Conservation (phyloP, 2,888 invertebrate species). For the Orthosia gracilis region DNA sequence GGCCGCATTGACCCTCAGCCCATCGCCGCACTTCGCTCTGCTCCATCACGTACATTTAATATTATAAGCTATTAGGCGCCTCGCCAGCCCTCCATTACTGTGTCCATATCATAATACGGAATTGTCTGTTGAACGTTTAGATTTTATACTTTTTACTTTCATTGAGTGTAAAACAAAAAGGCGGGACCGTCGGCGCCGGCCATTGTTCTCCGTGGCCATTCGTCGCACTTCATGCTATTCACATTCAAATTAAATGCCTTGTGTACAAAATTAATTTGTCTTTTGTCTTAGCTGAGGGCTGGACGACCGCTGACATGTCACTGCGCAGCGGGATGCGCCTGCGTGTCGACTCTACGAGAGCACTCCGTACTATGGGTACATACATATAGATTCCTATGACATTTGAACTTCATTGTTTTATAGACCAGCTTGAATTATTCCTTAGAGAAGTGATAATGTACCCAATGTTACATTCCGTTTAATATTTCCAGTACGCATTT, state of each 20-base stretch:
- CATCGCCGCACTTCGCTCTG: conserved; percentile 73
- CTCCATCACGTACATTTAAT: conserved; percentile 89
- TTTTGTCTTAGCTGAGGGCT: conserved; percentile 88
- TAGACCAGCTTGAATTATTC: conserved; percentile 24
- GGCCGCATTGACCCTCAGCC: conserved; percentile 72
- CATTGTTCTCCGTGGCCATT: conserved; percentile 90
- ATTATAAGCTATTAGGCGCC: conserved; percentile 90
- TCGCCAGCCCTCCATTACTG: conserved; percentile 88
- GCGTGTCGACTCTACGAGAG: conserved; percentile 48
- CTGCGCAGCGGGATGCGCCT: conserved; percentile 84
- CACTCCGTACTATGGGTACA: conserved; percentile 18
- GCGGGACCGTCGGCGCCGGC: conserved; percentile 88
- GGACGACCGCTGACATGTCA: conserved; percentile 83
- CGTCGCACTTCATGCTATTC: conserved; percentile 91
- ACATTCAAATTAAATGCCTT: conserved; percentile 91
- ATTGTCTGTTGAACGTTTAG: conserved; percentile 88
- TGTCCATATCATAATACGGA: conserved; percentile 91
- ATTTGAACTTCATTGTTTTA: conserved; percentile 64
- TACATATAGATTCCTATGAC: conserved; percentile 47
- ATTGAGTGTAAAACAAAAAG: conserved; percentile 88
- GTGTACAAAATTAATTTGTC: conserved; percentile 91
- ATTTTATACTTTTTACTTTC: conserved; percentile 89
- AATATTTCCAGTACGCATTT: not conserved
- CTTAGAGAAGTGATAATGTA: conserved; percentile 36
- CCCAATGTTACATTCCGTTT: conserved; percentile 6